These are phyloP conservation scores for Aldrovandia affinis DNA, from an alignment of 2,797 vertebrate genomes.

Conservation along the genomic window DNA sequence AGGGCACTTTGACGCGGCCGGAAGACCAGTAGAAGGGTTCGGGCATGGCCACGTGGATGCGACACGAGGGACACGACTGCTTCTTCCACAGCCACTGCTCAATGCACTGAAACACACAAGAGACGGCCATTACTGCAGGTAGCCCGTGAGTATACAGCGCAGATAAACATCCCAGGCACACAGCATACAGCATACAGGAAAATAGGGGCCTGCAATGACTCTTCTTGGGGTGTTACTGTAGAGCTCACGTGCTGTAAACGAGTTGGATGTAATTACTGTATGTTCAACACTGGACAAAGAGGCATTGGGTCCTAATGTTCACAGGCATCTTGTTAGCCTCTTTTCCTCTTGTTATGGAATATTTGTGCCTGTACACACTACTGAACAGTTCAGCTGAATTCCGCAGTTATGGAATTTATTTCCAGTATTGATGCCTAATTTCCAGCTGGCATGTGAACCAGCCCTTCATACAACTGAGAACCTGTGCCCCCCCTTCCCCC, in stretches of 20 bases:
- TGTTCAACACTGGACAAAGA: not conserved
- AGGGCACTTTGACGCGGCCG: slow-evolving; percentile 60
- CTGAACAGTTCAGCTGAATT: not conserved
- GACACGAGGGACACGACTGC: slow-evolving; percentile 55
- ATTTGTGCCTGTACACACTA: not conserved
- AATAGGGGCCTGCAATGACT: not conserved
- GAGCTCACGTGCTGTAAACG: not conserved
- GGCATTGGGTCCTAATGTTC: not conserved
- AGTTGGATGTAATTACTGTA: not conserved
- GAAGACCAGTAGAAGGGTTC: slow-evolving; percentile 62
- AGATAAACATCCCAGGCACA: too few relatives aligned
- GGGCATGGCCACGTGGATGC: slow-evolving; percentile 52
- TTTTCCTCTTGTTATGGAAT: not conserved
- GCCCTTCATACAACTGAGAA: not conserved
- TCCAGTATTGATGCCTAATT: slow-evolving; percentile 42
- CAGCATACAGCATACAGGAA: not conserved
- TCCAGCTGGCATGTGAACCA: slow-evolving; percentile 39
- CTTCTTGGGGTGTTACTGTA: too few relatives aligned
- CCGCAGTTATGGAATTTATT: slow-evolving; percentile 42
- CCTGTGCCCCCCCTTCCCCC: not conserved
- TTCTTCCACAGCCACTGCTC: slow-evolving; percentile 67
- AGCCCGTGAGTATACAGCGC: too few relatives aligned
- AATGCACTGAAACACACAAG: slow-evolving; percentile 66
- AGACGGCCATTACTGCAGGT: not conserved
- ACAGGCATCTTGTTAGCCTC: not conserved